Percentiles rank a stretch among this genome's conserved stretches.
Conservation (phyloP, 2,888 invertebrate species). For the Hyposoter didymator region DNA sequence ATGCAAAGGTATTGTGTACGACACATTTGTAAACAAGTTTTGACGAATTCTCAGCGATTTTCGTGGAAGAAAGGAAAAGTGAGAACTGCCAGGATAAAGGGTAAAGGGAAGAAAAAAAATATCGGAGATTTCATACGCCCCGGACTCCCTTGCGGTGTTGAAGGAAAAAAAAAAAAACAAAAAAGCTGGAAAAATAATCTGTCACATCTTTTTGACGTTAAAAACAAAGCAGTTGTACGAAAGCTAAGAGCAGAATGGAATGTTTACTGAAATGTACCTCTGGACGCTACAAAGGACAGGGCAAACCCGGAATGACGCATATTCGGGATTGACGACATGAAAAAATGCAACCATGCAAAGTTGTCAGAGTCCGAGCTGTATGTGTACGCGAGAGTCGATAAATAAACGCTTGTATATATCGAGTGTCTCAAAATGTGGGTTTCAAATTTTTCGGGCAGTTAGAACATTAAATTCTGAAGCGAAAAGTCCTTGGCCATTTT, state of each 20-base stretch:
- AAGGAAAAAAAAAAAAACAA: background rate
- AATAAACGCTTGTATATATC: background rate
- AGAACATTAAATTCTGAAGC: background rate
- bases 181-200: background rate
- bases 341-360: conserved; percentile 38
- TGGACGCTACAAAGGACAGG: conserved; percentile 17
- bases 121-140: background rate
- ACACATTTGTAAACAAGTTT: background rate
- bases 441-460: background rate
- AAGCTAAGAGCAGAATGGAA: background rate
- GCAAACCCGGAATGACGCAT: conserved; percentile 3
- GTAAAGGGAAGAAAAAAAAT: background rate
- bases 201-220: background rate
- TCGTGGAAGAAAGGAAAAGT: background rate
- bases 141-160: background rate
- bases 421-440: background rate
- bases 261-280: background rate
- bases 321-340: conserved; percentile 15
- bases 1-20: background rate
- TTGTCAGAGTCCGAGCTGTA: conserved; percentile 15
- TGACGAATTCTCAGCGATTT: background rate
- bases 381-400: background rate
- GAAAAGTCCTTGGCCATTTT: background rate
- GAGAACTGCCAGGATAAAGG: background rate
- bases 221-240: conserved; percentile 2